Percentiles rank a stretch among this genome's conserved stretches.
Conservation (phyloP, 2,888 invertebrate species). For the Tetheella fluctuosa region DNA sequence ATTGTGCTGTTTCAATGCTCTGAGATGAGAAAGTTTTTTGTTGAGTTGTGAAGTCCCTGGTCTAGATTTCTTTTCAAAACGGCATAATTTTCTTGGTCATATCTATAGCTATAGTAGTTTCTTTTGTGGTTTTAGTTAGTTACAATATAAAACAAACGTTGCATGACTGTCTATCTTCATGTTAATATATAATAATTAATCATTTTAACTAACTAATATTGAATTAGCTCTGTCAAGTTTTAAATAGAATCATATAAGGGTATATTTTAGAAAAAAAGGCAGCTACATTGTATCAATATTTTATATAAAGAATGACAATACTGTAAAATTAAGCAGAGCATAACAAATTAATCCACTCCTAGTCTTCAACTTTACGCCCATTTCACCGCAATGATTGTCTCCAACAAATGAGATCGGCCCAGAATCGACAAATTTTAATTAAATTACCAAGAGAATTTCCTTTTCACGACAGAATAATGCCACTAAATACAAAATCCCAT, state of each 20-base stretch:
- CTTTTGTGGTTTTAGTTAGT: constrained; percentile 20
- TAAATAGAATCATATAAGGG: background rate
- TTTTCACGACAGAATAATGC: constrained; percentile 59
- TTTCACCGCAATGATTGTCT: constrained; percentile 57
- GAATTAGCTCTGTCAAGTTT: too few relatives aligned
- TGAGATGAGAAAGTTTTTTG: constrained; percentile 71
- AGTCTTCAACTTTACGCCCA: constrained; percentile 51
- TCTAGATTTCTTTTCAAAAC: constrained; percentile 62
- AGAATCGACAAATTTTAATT: constrained; percentile 63
- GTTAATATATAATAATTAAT: too few relatives aligned
- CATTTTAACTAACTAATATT: too few relatives aligned
- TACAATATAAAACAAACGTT: background rate
- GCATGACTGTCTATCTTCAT: background rate
- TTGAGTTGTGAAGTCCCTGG: constrained; percentile 55
- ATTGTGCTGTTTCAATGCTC: constrained; percentile 81
- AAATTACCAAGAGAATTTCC: constrained; percentile 60
- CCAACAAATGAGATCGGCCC: constrained; percentile 61
- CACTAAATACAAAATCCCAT: constrained; percentile 75
- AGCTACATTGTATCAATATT: constrained; percentile 28
- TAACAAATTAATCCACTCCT: background rate
- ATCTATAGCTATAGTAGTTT: constrained; percentile 38
- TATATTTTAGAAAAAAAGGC: too few relatives aligned
- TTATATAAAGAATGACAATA: background rate
- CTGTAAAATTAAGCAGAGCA: constrained; percentile 26
- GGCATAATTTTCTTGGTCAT: constrained; percentile 45